Evolutionary conservation across 2,113 vertebrate species (phyloP), one percentile per base, ranked within the genome.

Genomic region (Platichthys flesus): DNA sequence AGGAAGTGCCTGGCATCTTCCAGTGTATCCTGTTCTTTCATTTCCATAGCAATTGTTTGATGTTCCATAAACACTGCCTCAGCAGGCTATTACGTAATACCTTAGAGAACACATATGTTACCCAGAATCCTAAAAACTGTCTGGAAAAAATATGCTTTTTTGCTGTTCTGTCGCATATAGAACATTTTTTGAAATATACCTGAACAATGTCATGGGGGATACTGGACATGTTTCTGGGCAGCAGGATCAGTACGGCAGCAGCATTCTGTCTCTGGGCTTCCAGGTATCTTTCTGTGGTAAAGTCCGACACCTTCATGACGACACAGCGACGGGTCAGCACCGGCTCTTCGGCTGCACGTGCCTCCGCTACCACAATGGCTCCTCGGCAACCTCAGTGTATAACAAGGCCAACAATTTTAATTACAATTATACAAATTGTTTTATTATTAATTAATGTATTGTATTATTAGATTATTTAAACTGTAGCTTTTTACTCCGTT

Each of bases 291-390:
- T 92, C 87, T 35, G 86, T 64, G 1, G 92, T 93, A 67, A 95
- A 94, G 89, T 95, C 95, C 7, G 31, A 13, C 26, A 94, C 84
- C 77, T 89, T 94, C 93, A 95, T 93, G 84, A 95, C 74, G 62
- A 94, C 89, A 71, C 94, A 94, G 40, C 92, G 91, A 1, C 95
- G 89, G 23, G 89, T 93, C 82, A 95, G 86, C 15, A 73, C 79
- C 0, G 86, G 87, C 35, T 95, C 93, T 0, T 93, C 94, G 0
- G 87, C 86, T 0, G 94, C 91, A 8, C 93, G 88, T 0, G 91
- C 94, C 81, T 95, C 95, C 0, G 94, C 94, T 37, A 93, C 91
- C 37, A 95, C 91, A 4, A 92, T 87, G 69, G 91, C 93, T 8
- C 92, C 93, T n/a, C 91, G 90, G 74, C 94, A 95, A 56, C 95